Conservation (phyloP, 2,797 vertebrate genomes). For the Hypotaenidia okinawae region DNA sequence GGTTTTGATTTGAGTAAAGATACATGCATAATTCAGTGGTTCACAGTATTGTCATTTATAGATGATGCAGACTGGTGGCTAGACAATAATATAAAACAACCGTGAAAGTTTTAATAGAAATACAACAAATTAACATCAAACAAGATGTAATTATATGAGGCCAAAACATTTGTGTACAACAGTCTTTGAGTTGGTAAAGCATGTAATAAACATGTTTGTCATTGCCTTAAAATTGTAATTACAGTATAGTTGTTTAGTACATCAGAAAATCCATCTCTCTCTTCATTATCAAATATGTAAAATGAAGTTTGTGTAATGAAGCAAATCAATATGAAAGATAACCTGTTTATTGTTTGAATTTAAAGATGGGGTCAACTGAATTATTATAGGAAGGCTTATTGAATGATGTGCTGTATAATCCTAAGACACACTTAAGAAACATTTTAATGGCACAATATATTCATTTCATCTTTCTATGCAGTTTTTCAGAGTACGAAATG, state of each 20-base stretch:
- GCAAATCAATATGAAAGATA: background rate
- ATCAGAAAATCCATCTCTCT: background rate
- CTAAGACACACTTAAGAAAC: background rate
- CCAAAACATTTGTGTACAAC: background rate
- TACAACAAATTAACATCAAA: background rate
- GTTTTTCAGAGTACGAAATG: constrained; percentile 8
- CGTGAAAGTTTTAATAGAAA: constrained; percentile 4
- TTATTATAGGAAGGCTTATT: constrained; percentile 8
- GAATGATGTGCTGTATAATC: background rate
- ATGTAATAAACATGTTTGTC: background rate
- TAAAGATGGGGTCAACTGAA: background rate
- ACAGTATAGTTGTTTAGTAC: background rate
- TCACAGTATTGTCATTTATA: constrained; percentile 30
- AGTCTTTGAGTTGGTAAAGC: background rate
- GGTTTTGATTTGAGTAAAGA: constrained; percentile 8
- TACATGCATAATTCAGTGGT: constrained; percentile 23
- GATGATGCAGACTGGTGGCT: constrained; percentile 2
- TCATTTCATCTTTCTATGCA: background rate
- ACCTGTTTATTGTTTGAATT: background rate
- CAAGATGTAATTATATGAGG: background rate
- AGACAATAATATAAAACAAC: constrained; percentile 35
- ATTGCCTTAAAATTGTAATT: background rate
- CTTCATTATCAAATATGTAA: background rate
- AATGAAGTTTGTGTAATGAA: constrained; percentile 24
- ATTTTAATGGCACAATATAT: background rate